Conservation (phyloP, 2,888 invertebrate species). For the Chironomus tentans region DNA sequence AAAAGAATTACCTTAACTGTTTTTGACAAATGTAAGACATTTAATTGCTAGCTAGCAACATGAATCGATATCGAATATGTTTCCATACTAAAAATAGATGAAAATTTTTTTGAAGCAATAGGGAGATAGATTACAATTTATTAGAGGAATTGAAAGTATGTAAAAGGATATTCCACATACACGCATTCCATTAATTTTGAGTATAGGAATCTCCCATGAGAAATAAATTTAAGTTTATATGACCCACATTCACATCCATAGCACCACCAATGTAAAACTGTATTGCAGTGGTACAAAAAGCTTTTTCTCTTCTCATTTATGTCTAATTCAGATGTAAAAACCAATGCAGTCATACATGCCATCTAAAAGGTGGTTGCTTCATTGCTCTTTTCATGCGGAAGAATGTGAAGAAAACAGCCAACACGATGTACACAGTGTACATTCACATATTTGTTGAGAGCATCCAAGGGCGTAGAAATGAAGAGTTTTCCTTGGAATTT, state of each 20-base stretch:
- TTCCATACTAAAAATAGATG: no score
- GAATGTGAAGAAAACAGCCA: background rate
- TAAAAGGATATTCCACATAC: background rate
- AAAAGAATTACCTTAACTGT: no score
- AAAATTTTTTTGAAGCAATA: no score
- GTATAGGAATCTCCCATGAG: background rate
- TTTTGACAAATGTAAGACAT: no score
- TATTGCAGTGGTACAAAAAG: no score
- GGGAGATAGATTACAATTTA: background rate
- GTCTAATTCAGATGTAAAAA: background rate
- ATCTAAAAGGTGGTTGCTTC: no score
- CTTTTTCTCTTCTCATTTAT: no score
- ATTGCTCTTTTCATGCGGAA: background rate
- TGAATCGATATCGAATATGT: background rate
- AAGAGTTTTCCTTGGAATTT: constrained; percentile 1
- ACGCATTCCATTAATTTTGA: background rate
- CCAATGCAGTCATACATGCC: background rate
- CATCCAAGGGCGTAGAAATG: background rate
- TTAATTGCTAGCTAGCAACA: no score
- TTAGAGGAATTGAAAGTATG: background rate
- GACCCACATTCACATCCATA: background rate
- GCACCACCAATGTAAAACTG: background rate
- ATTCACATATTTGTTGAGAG: background rate
- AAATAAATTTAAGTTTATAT: background rate
- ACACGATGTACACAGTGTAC: background rate